Base-by-base conservation (phyloP, 2,888 invertebrate genomes). In the Tryphoninae sp. region DNA sequence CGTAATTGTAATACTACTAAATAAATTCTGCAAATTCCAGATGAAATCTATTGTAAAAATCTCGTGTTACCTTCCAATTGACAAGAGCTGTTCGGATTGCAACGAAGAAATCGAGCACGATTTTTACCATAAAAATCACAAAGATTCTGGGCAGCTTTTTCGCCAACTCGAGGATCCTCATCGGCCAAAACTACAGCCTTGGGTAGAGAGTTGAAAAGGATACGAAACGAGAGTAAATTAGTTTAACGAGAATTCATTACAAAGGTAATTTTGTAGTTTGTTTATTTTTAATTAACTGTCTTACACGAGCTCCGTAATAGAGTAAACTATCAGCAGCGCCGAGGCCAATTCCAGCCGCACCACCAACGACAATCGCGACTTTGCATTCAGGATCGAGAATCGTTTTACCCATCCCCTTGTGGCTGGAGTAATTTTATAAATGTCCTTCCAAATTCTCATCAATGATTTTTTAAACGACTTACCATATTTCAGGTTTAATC, bases 301-400 rank as follows among this genome's bases (percentile, higher is more conserved):
- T 83, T 84, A 92, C 92, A 62, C 79, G 79, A 2, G 92, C 92
- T 7, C 93, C 93, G 59, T 90, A 85, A 77, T 88, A 89, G 16
- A 93, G 87, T n/a, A 93, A 86, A 77, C 92, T 91, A 83, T 92
- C 91, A 11, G 92, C 92, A 42, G 92, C 92, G 2, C 91, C 90
- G 69, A 91, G 90, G 8, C 93, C 93, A 58, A 93, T 92, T 1
- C 92, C 93, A 26, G 90, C 90, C 2, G 92, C 89, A 19, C 92
- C 93, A 2, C 93, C 93, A 16, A 92, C 91, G n/a, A 93, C 88
- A n/a, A 93, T 86, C 1, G 92, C 93, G 16, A 92, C 90, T 85
- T 92, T 93, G 79, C 91, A 91, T 33, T 84, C 83, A 0, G 90
- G 85, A 64, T 86, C 84, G 86, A 90, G 61, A 22, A 84, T 84